Evolutionary conservation across 2,888 invertebrate species (phyloP), one percentile per base, ranked within the genome.

Genomic region (Tipula vernalis): DNA sequence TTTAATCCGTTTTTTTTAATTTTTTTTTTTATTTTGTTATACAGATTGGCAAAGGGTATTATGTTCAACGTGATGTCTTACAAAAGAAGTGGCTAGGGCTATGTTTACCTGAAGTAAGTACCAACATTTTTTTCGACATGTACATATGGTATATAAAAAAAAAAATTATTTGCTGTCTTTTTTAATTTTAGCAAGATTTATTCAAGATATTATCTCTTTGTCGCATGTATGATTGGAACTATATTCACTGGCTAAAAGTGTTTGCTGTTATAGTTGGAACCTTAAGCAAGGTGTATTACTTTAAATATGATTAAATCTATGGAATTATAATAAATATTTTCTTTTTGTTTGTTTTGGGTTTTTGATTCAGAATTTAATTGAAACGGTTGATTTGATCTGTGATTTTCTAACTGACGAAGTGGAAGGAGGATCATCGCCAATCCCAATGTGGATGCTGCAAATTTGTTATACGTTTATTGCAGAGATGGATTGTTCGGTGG

Each of bases 341-440:
- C 0, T 36, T 36, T 36, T 36, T 36, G 1, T 36, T 83, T 0
- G 15, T 51, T 51, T 15, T 83, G 12, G 36, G 5, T 15, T 84
- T 86, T 86, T 87, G 87, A 90, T 91, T 0, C 91, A 96, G 95
- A 95, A 94, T 89, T 92, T 96, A 15, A 94, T 95, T 2, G 94
- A 95, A 89, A 95, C 96, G 0, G 96, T 97, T 96, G 94, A 94
- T 84, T 92, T 95, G 88, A 92, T 97, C 28, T 97, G 97, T 90
- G 96, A 97, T 90, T 93, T 96, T 0, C 92, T 97, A 86, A 96
- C 96, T 0, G 95, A 95, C 88, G 97, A 97, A 89, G 95, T 96
- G 0, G 97, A 97, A 87, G 97, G 97, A 0, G 96, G 96, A 0
- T 95, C 95, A 0, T 95, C 96, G 0, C 94, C 95, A 89, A 94